Base-by-base conservation (phyloP, 30 jellyfish, hydroid and myxozoan genomes). In the Thelohanellus kitauei region DNA sequence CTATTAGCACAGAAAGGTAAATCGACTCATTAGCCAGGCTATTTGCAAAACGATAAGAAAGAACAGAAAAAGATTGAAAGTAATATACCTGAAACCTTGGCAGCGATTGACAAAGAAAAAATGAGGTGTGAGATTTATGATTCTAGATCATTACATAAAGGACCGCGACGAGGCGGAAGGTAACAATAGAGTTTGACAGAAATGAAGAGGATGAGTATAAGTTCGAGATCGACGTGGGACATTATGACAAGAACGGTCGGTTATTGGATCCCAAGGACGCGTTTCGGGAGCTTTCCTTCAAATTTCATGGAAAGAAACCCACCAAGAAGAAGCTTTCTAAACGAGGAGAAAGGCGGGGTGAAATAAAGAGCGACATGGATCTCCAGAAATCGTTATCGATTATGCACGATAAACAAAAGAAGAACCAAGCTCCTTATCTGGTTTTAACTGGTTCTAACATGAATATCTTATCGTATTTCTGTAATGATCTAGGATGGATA, bases 251-350 rank as follows among this genome's bases (percentile, higher is more conserved):
- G 10, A 29, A 29, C 10, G 38, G 10, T 9, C n/a, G n/a, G 10
- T 29, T 29, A 9, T 29, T n/a, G 10, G 38, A 10, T 29, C 38
- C 38, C n/a, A n/a, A n/a, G n/a, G 38, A 75, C 88, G 95, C 97
- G n/a, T 78, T 78, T 33, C 32, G 97, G 11, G 50, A 44, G 38
- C 48, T 78, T 21, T 78, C 97, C 1, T 89, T 64, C 45, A 67
- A 52, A 52, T 78, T 78, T 40, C 97, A 78, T 48, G 97, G 97
- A 18, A 78, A 78, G 44, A 89, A 89, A 10, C 66, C 97, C 0
- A 89, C 89, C n/a, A 78, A 78, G 47, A 52, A 57, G 67, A 78
- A 78, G 41, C 64, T 87, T 12, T 88, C 64, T 34, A 78, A 78
- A 35, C 47, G 97, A 24, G 61, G 84, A 0, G 66, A 78, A 59